Evolutionary conservation across 2,888 invertebrate species (phyloP).

Genomic region (Lycaena phlaeas): DNA sequence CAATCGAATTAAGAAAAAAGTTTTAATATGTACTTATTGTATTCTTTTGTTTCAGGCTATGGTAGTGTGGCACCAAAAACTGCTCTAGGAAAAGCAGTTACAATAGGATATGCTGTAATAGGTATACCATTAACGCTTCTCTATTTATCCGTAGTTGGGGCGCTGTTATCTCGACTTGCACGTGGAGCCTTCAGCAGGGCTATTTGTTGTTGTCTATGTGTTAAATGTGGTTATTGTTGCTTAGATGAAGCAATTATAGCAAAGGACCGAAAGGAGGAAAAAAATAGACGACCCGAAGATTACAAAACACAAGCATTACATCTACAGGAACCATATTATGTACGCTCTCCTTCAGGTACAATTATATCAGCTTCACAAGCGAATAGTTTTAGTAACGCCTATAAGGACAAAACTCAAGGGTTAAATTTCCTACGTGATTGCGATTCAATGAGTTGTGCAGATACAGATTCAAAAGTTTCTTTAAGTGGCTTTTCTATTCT

Average conservation of each 20-base stretch:
- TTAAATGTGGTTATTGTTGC: slow-evolving; percentile 91
- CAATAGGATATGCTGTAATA: slow-evolving; percentile 89
- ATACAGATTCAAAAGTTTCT: slow-evolving; percentile 79
- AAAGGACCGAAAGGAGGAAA: slow-evolving; percentile 85
- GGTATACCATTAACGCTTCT: slow-evolving; percentile 91
- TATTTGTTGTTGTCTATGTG: slow-evolving; percentile 88
- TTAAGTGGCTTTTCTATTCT: slow-evolving; percentile 84
- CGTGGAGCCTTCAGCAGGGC: slow-evolving; percentile 87
- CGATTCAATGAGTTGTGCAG: slow-evolving; percentile 74
- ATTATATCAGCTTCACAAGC: slow-evolving; percentile 69
- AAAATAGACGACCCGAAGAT: slow-evolving; percentile 81
- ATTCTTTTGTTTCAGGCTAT: slow-evolving; percentile 78
- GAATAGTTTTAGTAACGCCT: slow-evolving; percentile 51
- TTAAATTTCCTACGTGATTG: slow-evolving; percentile 62
- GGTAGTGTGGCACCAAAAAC: slow-evolving; percentile 94
- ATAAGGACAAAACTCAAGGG: slow-evolving; percentile 58
- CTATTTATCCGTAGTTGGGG: slow-evolving; percentile 89
- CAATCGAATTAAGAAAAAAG: too few relatives aligned
- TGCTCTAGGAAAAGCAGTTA: slow-evolving; percentile 91
- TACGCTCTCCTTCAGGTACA: slow-evolving; percentile 68
- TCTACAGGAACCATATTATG: slow-evolving; percentile 82
- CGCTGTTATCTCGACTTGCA: slow-evolving; percentile 86
- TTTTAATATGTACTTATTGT: too few relatives aligned
- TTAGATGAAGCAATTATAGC: slow-evolving; percentile 88
- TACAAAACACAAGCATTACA: slow-evolving; percentile 73